Evolutionary conservation across 2,888 invertebrate genomes (phyloP), one percentile per base, ranked within the genome.

Genomic region (Rhagonycha lutea): DNA sequence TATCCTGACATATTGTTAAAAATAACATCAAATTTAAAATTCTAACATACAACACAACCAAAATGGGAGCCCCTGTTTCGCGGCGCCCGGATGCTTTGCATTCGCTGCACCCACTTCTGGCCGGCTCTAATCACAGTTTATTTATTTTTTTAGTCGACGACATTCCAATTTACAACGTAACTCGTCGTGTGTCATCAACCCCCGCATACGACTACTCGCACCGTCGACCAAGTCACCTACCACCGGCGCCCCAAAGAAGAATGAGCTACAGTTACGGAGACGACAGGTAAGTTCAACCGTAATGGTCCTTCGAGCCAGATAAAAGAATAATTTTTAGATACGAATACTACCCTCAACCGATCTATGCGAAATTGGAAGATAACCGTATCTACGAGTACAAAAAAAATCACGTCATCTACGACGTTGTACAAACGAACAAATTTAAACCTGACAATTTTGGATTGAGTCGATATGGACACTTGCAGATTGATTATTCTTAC

Each of bases 401-500:
- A 23, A 80, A 79, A 70, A 82, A 84, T 26, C 81, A 84, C 62
- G 87, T 86, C 5, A 85, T 87, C 18, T 88, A 88, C 80, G 87
- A 87, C 73, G 86, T 86, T 72, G 76, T 91, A 89, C 70, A 89
- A 90, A 80, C 91, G 67, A 82, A 81, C 61, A 81, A 80, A 74
- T 80, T 84, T 60, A 87, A 91, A 72, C 91, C 92, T 4, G 89
- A 91, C 68, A 92, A 92, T 86, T 92, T 94, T 87, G 94, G 94
- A 79, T 88, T 95, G 77, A 95, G 94, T 83, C 92, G 92, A 82
- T 94, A 94, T 84, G 95, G 95, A 72, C 92, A 95, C 83, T 89
- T 95, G 68, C 93, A 94, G 88, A 95, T 95, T 81, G 95, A 95
- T 86, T 95, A 95, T 84, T 94, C 94, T 2, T 93, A 92, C 87